phyloP scores from a whole-genome alignment of 2,888 invertebrate genomes.

The Leucophenga montana region DNA sequence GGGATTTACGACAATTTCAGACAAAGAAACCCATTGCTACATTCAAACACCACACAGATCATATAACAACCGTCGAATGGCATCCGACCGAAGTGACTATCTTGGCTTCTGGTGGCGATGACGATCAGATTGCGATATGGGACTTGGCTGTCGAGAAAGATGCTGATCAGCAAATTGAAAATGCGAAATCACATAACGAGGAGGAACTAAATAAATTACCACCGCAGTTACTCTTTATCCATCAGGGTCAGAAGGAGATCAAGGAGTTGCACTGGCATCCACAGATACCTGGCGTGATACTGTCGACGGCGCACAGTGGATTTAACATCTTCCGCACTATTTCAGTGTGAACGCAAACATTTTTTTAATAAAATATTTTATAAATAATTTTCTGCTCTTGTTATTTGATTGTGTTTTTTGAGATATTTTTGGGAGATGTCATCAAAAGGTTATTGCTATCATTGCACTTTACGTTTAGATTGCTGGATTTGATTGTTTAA shows the following conservation, averaged over 20 bases:
- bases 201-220: conserved; percentile 83
- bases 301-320: conserved; percentile 95
- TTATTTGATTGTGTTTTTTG: too few relatives aligned
- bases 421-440: too few relatives aligned
- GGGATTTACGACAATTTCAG: conserved; percentile 94
- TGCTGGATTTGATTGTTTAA: too few relatives aligned
- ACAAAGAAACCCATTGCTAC: conserved; percentile 87
- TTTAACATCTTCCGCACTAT: conserved; percentile 98
- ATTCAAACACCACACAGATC: conserved; percentile 95
- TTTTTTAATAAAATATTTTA: background rate
- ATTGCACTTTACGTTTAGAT: too few relatives aligned
- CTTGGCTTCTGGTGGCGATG: conserved; percentile 92
- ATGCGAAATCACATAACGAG: conserved; percentile 82
- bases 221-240: conserved; percentile 96
- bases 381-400: too few relatives aligned
- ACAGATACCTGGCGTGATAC: conserved; percentile 92
- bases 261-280: conserved; percentile 99
- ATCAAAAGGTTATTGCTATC: too few relatives aligned
- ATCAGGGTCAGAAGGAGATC: conserved; percentile 97
- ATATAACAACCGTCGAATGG: conserved; percentile 98
- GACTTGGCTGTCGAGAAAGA: conserved; percentile 94
- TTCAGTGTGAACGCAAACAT: conserved; percentile 81
- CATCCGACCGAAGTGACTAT: conserved; percentile 94
- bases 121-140: conserved; percentile 97
- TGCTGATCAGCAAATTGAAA: conserved; percentile 73